Base-by-base conservation (phyloP, 2,888 invertebrate genomes). In the Conops quadrifasciatus region DNA sequence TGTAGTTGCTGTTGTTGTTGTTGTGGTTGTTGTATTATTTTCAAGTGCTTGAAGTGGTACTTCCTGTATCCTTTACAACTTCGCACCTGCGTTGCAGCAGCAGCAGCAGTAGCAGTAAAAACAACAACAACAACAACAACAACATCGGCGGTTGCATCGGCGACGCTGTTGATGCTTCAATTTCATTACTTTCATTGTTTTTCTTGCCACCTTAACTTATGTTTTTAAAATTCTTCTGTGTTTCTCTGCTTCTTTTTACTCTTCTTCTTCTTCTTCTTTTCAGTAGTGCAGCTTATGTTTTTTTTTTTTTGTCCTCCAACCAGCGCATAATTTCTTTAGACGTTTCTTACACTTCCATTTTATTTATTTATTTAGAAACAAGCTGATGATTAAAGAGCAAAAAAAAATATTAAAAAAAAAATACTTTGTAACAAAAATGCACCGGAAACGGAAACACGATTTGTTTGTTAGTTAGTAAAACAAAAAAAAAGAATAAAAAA, bases 371-470 rank as follows among this genome's bases (percentile, higher is more conserved):
- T 63, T 47, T 63, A 15, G 26, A 63, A 47, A 45, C 24, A 15
- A 15, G 63, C 24, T n/a, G 21, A 7, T 21, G 45, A 63, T 63
- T 24, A 63, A 21, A 16, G 26, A 26, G 28, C 16, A n/a, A 15
- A 30, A 43, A 2, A 43, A 63, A 63, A 2, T n/a, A n/a, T n/a
- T 9, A 62, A 45, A 63, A 19, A 11, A 43, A 1, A 9, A 21
- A 43, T 2, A 4, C 9, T 7, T 36, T 36, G 36, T 36, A 21
- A 47, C 19, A 21, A 43, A 62, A 62, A 21, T 62, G 45, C 36
- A 63, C 63, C 63, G 63, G 63, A 63, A 63, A 47, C 21, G 45
- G 62, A 62, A 62, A 15, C 36, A 36, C 24, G 43, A 62, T 62
- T 62, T 13, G 30, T 16, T 60, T 45, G 43, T 62, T 62, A 53